phyloP scores from a whole-genome alignment of 1,140 invertebrate genomes.

The Macrotrachela quadricornifera region DNA sequence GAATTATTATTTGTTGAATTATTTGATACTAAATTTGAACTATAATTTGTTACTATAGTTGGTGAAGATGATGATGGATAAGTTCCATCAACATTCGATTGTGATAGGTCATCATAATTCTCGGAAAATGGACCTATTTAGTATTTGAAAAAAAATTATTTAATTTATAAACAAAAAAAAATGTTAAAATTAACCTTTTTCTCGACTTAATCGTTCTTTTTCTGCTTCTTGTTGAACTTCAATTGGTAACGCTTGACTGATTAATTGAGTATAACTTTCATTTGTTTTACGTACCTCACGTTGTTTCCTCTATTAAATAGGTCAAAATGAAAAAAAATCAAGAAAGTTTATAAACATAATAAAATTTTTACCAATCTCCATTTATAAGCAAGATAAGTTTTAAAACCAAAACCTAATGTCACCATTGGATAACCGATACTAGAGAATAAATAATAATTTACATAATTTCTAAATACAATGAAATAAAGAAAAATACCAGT shows the following conservation, averaged over 20 bases:
- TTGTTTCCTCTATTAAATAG: slow-evolving; percentile 66
- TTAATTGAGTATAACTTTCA: slow-evolving; percentile 74
- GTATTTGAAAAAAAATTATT: background rate
- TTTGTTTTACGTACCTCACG: slow-evolving; percentile 80
- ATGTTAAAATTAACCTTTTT: background rate
- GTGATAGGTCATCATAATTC: background rate
- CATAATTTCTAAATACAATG: background rate
- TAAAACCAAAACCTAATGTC: slow-evolving; percentile 82
- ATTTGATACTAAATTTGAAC: background rate
- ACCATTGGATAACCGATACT: slow-evolving; percentile 91
- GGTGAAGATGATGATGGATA: background rate
- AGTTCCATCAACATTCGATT: background rate
- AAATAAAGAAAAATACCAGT: slow-evolving; percentile 49
- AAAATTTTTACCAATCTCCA: slow-evolving; percentile 46
- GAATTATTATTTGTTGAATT: background rate
- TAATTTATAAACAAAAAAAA: background rate
- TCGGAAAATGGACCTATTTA: background rate
- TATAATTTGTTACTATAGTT: background rate
- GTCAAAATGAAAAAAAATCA: slow-evolving; percentile 11
- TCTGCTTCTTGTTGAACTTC: slow-evolving; percentile 14
- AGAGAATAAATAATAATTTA: slow-evolving; percentile 14
- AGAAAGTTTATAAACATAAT: background rate
- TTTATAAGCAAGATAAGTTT: slow-evolving; percentile 74
- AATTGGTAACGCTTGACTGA: slow-evolving; percentile 62
- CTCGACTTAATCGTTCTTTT: background rate